A percentile compares a stretch with the other conserved stretches of the same genome.
Evolutionary conservation across 2,888 invertebrate genomes (phyloP).

Genomic region (Aphidius colemani): DNA sequence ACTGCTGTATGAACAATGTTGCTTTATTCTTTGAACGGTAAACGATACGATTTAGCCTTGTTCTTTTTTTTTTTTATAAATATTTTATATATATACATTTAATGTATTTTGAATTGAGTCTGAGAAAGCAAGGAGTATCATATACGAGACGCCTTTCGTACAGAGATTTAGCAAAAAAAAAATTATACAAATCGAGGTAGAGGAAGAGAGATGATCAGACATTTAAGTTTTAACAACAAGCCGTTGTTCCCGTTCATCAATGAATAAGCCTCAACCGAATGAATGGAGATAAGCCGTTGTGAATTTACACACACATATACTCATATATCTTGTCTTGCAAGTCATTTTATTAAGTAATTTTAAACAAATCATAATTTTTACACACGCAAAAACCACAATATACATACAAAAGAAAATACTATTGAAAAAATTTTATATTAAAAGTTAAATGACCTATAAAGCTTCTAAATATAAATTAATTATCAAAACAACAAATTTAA

Average conservation of each 20-base stretch:
- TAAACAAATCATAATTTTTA: too few relatives aligned
- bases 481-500: background rate
- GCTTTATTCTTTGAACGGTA: too few relatives aligned
- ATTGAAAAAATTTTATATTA: background rate
- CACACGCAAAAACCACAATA: too few relatives aligned
- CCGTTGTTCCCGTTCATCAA: conserved; percentile 41
- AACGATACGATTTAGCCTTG: too few relatives aligned
- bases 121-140: conserved; percentile 9
- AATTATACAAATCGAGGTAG: background rate
- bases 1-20: too few relatives aligned
- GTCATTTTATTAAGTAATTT: background rate
- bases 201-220: conserved; percentile 3
- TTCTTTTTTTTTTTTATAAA: background rate
- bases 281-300: conserved; percentile 47
- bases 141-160: conserved; percentile 21
- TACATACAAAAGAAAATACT: too few relatives aligned
- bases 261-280: conserved; percentile 47
- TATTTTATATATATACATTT: conserved; percentile 3
- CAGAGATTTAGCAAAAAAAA: conserved; percentile 22
- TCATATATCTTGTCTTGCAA: background rate
- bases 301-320: conserved; percentile 3
- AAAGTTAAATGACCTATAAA: too few relatives aligned
- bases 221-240: conserved; percentile 34
- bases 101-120: background rate
- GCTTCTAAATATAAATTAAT: too few relatives aligned